phyloP scores from a whole-genome alignment of 2,113 vertebrate genomes.

The Rhinolophus ferrumequinum region DNA sequence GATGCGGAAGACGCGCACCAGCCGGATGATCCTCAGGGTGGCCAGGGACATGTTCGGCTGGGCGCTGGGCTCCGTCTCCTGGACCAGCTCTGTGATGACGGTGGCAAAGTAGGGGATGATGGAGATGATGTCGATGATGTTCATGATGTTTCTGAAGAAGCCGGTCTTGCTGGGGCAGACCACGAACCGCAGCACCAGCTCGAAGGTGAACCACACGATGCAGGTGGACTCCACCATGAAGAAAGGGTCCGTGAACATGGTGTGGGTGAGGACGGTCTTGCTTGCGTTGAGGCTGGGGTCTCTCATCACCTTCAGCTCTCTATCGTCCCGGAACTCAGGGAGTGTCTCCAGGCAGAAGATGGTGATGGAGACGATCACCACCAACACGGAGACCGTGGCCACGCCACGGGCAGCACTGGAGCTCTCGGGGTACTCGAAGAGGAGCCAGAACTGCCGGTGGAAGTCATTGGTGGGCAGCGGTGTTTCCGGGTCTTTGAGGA shows the following conservation, averaged over 20 bases:
- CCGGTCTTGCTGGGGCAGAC: conserved; percentile 95
- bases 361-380: conserved; percentile 97
- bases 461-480: conserved; percentile 92
- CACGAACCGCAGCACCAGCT: conserved; percentile 91
- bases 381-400: conserved; percentile 94
- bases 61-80: conserved; percentile 89
- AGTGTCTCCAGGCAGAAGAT: conserved; percentile 98
- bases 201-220: conserved; percentile 97
- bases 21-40: conserved; percentile 95
- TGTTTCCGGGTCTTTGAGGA: conserved; percentile 94
- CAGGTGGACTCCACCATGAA: conserved; percentile 96
- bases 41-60: conserved; percentile 98
- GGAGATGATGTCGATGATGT: conserved; percentile 96
- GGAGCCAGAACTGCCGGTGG: conserved; percentile 95
- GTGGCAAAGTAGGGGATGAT: conserved; percentile 98
- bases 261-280: conserved; percentile 78
- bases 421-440: conserved; percentile 97
- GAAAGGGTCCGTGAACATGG: conserved; percentile 94
- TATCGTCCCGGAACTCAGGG: conserved; percentile 95
- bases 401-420: conserved; percentile 94
- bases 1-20: conserved; percentile 98
- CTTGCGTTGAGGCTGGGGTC: conserved; percentile 79
- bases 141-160: conserved; percentile 98
- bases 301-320: conserved; percentile 80
- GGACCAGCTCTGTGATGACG: conserved; percentile 91